phyloP scores from a whole-genome alignment of 2,113 vertebrate genomes.

The Grus americana region DNA sequence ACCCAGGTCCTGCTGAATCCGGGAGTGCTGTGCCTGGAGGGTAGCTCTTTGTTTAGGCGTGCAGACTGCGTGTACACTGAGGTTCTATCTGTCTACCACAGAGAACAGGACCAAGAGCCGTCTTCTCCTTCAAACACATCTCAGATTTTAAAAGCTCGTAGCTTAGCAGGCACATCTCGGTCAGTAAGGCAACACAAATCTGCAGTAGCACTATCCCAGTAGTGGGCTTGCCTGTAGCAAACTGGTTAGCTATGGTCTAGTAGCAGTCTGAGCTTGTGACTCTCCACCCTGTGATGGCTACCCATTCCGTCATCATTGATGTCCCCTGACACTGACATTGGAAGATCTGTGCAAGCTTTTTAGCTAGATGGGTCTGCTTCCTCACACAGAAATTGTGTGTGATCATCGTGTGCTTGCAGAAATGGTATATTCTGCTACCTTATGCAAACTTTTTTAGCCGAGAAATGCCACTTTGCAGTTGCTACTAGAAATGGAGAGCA shows the following conservation, averaged over 20 bases:
- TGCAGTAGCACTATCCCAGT: background rate
- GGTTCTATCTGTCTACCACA: background rate
- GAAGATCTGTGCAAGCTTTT: background rate
- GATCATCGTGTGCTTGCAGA: background rate
- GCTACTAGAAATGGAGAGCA: background rate
- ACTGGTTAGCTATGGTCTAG: background rate
- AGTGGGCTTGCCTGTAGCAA: background rate
- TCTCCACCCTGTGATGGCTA: background rate
- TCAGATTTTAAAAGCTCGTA: background rate
- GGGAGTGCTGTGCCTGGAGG: background rate
- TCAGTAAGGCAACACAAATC: too few relatives aligned
- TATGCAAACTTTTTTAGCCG: background rate
- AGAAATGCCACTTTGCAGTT: background rate
- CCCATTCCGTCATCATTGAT: background rate
- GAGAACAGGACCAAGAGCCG: background rate
- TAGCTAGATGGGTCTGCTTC: background rate
- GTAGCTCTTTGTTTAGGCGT: background rate
- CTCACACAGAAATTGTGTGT: background rate
- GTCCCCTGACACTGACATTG: background rate
- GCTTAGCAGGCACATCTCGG: background rate
- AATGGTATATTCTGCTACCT: background rate
- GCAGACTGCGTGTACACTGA: background rate
- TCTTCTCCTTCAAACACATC: background rate
- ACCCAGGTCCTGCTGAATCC: background rate
- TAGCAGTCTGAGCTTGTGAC: background rate